A percentile compares a stretch with the other conserved stretches of the same genome.
Conservation (phyloP, 2,113 vertebrate species). For the Trogon surrucura region DNA sequence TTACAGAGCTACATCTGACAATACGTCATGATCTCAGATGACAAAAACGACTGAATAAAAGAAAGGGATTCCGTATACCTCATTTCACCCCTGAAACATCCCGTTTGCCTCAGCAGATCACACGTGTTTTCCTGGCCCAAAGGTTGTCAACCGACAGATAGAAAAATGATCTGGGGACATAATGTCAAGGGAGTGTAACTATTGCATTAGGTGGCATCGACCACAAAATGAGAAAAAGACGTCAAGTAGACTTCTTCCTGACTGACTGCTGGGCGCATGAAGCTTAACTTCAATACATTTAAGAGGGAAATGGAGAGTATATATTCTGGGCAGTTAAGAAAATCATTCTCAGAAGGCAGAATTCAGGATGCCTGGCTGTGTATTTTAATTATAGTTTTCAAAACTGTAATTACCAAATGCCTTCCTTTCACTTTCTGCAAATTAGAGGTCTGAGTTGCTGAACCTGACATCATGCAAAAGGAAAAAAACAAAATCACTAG, state of each 20-base stretch:
- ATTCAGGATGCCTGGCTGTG: neutral
- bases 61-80: neutral
- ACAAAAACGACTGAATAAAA: neutral
- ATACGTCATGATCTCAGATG: neutral
- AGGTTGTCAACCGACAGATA: neutral
- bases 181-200: neutral
- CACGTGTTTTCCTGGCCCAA: neutral
- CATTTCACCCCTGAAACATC: neutral
- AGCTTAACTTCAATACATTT: neutral
- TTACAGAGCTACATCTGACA: neutral
- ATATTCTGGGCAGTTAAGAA: neutral
- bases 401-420: neutral
- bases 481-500: neutral
- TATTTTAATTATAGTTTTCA: constrained; percentile 18
- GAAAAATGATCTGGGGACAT: neutral
- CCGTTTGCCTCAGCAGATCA: neutral
- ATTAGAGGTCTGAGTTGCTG: neutral
- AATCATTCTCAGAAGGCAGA: neutral
- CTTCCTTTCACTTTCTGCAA: neutral
- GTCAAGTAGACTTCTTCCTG: neutral
- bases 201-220: neutral
- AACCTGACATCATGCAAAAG: neutral
- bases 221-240: neutral
- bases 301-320: neutral
- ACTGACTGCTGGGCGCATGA: neutral